Evolutionary conservation across 2,113 vertebrate genomes (phyloP).

Genomic region (Xenopus tropicalis): DNA sequence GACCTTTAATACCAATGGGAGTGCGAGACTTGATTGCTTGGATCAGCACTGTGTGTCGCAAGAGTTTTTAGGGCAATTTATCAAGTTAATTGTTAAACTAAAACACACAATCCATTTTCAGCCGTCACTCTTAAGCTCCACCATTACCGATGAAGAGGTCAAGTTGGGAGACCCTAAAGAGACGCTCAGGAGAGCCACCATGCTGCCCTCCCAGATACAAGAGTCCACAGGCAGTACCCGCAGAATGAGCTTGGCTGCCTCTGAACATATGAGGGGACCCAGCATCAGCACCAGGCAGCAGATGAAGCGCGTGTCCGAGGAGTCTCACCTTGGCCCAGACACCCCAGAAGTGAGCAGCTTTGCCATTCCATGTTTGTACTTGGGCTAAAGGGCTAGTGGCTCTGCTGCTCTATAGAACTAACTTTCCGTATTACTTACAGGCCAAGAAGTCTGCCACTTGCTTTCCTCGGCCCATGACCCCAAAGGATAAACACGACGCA

Average conservation of each 20-base stretch:
- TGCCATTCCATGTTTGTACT: no score
- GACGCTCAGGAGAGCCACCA: conserved; percentile 80
- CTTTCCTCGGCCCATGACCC: conserved; percentile 80
- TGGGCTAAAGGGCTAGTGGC: no score
- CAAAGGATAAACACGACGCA: conserved; percentile 66
- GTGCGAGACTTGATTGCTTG: no score
- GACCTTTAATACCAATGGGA: no score
- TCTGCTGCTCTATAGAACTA: no score
- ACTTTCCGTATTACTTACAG: conserved; percentile 27
- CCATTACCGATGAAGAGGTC: conserved; percentile 83
- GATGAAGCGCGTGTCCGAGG: conserved; percentile 55
- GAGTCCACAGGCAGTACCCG: conserved; percentile 55
- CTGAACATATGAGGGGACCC: neutral
- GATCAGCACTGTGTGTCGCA: no score
- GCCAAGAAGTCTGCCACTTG: conserved; percentile 77
- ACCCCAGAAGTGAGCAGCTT: conserved; percentile 68
- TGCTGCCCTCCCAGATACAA: conserved; percentile 71
- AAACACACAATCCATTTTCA: conserved; percentile 26
- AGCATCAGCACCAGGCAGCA: conserved; percentile 60
- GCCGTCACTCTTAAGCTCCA: conserved; percentile 59
- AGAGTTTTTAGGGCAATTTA: no score
- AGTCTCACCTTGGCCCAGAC: conserved; percentile 61
- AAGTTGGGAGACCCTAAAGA: conserved; percentile 79
- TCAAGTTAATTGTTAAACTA: no score
- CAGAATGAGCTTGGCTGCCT: conserved; percentile 19